Conservation (phyloP, 1,140 invertebrate species). For the Cyphomyrmex costatus region DNA sequence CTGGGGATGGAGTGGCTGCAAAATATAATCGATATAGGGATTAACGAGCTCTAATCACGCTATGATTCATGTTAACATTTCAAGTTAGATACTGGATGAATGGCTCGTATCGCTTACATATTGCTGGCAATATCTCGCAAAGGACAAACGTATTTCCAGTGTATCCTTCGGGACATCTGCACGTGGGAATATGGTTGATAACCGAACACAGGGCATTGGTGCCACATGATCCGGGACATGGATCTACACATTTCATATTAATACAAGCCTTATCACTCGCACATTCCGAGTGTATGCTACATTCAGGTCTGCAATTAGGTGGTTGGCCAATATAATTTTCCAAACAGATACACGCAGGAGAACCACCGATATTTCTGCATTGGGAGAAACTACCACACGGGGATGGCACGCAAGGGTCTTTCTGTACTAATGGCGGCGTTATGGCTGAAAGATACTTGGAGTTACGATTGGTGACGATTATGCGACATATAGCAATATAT, state of each 20-base stretch:
- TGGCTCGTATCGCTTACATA: slow-evolving; percentile 58
- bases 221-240: slow-evolving; percentile 91
- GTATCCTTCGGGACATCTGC: slow-evolving; percentile 89
- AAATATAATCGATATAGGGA: slow-evolving; percentile 52
- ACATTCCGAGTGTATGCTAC: slow-evolving; percentile 89
- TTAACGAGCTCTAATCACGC: neutral
- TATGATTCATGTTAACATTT: neutral
- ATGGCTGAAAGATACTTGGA: slow-evolving; percentile 44
- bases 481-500: neutral
- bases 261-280: slow-evolving; percentile 88
- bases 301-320: slow-evolving; percentile 91
- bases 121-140: slow-evolving; percentile 85
- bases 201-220: slow-evolving; percentile 87
- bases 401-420: slow-evolving; percentile 89
- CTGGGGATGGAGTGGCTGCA: slow-evolving; percentile 48
- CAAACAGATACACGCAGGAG: slow-evolving; percentile 90
- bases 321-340: slow-evolving; percentile 90
- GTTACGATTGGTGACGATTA: neutral
- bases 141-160: slow-evolving; percentile 87
- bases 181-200: slow-evolving; percentile 81
- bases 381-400: slow-evolving; percentile 91
- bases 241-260: slow-evolving; percentile 90
- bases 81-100: neutral
- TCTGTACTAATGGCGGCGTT: slow-evolving; percentile 28
- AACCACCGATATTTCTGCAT: slow-evolving; percentile 89